Evolutionary conservation across 2,888 invertebrate species (phyloP), one percentile per base, ranked within the genome.

Genomic region (Mythimna vitellina): DNA sequence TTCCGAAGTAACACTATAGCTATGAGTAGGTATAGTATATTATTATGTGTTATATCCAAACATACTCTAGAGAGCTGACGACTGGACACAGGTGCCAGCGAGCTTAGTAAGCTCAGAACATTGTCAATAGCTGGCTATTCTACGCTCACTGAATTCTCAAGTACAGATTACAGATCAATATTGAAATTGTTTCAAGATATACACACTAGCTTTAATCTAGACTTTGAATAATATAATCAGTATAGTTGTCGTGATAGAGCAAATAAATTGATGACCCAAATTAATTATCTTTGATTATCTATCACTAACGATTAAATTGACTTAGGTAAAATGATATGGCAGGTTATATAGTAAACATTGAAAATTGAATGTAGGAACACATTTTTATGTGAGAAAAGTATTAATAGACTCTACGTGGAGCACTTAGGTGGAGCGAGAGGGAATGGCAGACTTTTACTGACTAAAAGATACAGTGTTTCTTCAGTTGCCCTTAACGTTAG

Each of bases 111-210:
- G 53, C 62, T 70, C 70, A 60, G 70, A 53, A 46, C 57, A 61
- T 57, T 58, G 72, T 63, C 71, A 71, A 57, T 78, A 70, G 53
- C 12, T 12, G 22, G 53, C 73, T 60, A 53, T 73, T 67, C 42
- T 12, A 73, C 38, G 73, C 78, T 77, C 53, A 54, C 35, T 70
- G 78, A 60, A 60, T 73, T 53, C 78, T 54, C 53, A 60, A 77
- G 20, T 70, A 17, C n/a, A 74, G 78, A 56, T 74, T 78, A 75
- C 22, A 29, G 42, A 78, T 75, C 61, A 65, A 42, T 73, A 60
- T 20, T 12, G 49, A 12, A 49, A 42, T 38, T 42, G 51, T 29
- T n/a, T 49, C n/a, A 22, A 38, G 68, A 20, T 20, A 57, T 49
- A 32, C 57, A 46, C 29, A 56, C 10, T 1, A 14, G 46, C 9